Base-by-base conservation (phyloP, 2,888 invertebrate species). In the Cheilosia soror region DNA sequence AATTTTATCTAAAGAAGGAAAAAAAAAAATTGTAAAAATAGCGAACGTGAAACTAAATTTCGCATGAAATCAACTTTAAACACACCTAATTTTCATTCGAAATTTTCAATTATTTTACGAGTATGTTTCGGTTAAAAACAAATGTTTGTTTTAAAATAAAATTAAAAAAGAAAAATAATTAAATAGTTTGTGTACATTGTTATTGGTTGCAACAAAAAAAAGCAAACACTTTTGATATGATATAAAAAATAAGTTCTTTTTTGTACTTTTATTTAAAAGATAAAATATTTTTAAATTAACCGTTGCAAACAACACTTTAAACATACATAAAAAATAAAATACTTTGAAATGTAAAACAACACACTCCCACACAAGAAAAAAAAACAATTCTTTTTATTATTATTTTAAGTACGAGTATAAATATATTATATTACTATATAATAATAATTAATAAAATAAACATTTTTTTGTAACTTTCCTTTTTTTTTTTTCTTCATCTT, bases 161-260 rank as follows among this genome's bases (percentile, higher is more conserved):
- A 66, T 58, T 0, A 58, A 57, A 65, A 40, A 58, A 58, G 68
- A 63, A 77, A 40, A 68, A 58, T 60, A 37, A 37, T 3, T 11
- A 57, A 27, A 57, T 77, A 85, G 68, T 85, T 80, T 71, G 81
- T 85, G 85, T 85, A 85, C 85, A 85, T 85, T 85, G 85, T 85
- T 85, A 85, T 81, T 77, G 71, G 72, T 81, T 76, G 76, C 81
- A 85, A 81, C 60, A 80, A 65, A 78, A 44, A 53, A 62, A 62
- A 47, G 58, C 11, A 72, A 78, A 77, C 40, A 76, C 47, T 65
- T 80, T 84, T 84, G 73, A 83, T 83, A 83, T 78, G 55, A 78
- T 83, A 66, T 66, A 44, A 75, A 20, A 79, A 80, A 55, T 79
- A 84, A 75, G 82, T 55, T 68, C 40, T 62, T 69, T 65, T 68